Evolutionary conservation across 2,797 vertebrate species (phyloP).

Genomic region (Aphelocoma californica): DNA sequence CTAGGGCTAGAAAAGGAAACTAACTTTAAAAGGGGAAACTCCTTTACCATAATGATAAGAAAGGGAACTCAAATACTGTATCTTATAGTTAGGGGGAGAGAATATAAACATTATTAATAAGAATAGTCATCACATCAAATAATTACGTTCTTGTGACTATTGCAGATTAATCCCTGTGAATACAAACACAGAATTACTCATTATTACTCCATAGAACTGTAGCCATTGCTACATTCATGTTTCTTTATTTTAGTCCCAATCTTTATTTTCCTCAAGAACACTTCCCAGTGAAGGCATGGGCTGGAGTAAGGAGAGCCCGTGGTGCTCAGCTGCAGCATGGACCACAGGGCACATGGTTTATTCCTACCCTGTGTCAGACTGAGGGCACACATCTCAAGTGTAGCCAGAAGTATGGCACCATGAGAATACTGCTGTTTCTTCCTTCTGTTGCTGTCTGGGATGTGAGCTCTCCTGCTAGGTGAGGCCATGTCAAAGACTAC

Average conservation of each 20-base stretch:
- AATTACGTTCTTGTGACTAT: background rate
- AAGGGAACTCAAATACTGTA: background rate
- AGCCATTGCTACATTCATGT: background rate
- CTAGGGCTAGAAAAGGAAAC: background rate
- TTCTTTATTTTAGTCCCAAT: background rate
- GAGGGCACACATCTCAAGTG: background rate
- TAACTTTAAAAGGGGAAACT: background rate
- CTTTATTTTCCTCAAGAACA: background rate
- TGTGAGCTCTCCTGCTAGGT: background rate
- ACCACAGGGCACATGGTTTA: fast-evolving
- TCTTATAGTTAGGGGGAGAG: background rate
- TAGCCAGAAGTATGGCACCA: fast-evolving
- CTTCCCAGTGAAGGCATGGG: background rate
- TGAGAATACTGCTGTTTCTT: background rate
- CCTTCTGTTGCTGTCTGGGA: background rate
- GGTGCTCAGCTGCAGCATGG: fast-evolving
- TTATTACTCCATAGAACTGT: background rate
- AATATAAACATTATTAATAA: background rate
- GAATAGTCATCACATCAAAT: background rate
- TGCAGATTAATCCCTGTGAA: background rate
- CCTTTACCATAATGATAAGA: background rate
- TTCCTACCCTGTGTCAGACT: background rate
- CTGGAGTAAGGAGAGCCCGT: background rate
- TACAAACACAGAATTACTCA: background rate
- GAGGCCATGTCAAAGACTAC: background rate